Conservation (phyloP, 1,140 invertebrate genomes). For the Drosophila subpulchrella region DNA sequence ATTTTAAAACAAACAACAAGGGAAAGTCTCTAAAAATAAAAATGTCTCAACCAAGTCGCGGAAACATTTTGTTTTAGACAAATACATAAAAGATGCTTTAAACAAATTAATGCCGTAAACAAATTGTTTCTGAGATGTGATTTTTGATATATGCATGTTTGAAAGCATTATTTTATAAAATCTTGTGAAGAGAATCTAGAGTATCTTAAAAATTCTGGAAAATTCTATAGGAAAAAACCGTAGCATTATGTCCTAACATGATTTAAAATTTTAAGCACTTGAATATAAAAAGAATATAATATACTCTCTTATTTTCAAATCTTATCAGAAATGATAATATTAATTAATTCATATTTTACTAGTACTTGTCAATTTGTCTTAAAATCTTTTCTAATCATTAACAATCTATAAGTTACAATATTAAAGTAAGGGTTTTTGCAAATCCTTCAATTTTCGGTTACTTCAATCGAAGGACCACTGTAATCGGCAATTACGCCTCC, state of each 20-base stretch:
- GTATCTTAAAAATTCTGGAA: no score
- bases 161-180: not conserved
- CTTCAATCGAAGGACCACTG: slow-evolving; percentile 19
- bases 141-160: not conserved
- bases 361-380: no score
- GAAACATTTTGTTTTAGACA: slow-evolving; percentile 1
- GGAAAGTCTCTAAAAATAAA: slow-evolving; percentile 12
- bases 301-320: no score
- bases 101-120: not conserved
- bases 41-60: not conserved
- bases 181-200: no score
- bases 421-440: no score
- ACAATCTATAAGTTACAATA: no score
- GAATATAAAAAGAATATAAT: no score
- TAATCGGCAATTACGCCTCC: slow-evolving; percentile 30
- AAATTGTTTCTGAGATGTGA: not conserved
- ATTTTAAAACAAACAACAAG: slow-evolving; percentile 9
- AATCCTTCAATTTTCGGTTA: not conserved
- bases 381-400: no score
- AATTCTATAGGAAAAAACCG: not conserved
- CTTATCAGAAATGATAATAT: no score
- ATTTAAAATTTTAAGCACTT: no score
- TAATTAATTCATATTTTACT: no score
- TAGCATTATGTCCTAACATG: no score
- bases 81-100: not conserved